Conservation (phyloP, 37 sponge, comb jelly and placozoan genomes). For the Hexactinellida sp. region DNA sequence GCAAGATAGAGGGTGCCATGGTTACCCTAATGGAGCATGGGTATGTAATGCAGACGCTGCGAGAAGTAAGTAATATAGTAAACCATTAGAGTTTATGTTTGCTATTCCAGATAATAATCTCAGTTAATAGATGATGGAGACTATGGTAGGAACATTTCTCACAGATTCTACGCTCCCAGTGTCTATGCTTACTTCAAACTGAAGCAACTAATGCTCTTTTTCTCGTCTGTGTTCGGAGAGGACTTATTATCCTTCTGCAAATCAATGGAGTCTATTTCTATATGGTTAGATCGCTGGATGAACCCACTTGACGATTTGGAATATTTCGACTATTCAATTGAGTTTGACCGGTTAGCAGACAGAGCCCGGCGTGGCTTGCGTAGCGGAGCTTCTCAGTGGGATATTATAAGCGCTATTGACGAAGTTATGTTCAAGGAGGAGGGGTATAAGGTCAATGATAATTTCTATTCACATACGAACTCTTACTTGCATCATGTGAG, state of each 20-base stretch:
- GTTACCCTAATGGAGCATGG: neutral
- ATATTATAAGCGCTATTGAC: neutral
- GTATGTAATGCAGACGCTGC: neutral
- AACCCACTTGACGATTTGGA: neutral
- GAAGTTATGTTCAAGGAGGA: neutral
- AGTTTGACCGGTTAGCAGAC: neutral
- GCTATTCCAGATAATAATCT: neutral
- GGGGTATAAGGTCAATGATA: neutral
- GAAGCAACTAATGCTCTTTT: neutral
- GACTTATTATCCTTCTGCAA: neutral
- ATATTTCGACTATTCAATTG: neutral
- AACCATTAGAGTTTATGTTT: neutral
- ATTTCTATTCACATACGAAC: neutral
- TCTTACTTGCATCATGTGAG: neutral
- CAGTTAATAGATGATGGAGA: neutral
- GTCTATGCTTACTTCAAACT: neutral
- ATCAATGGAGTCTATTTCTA: neutral
- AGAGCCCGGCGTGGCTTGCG: neutral
- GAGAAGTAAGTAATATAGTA: neutral
- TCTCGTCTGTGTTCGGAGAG: neutral
- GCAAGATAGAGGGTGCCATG: neutral
- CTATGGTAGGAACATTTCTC: neutral
- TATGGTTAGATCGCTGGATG: conserved; percentile 7
- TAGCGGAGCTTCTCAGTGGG: neutral
- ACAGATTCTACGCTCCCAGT: neutral